A percentile compares a stretch with the other conserved stretches of the same genome.
Evolutionary conservation across 2,113 vertebrate species (phyloP).

Genomic region (Pygoscelis adeliae): DNA sequence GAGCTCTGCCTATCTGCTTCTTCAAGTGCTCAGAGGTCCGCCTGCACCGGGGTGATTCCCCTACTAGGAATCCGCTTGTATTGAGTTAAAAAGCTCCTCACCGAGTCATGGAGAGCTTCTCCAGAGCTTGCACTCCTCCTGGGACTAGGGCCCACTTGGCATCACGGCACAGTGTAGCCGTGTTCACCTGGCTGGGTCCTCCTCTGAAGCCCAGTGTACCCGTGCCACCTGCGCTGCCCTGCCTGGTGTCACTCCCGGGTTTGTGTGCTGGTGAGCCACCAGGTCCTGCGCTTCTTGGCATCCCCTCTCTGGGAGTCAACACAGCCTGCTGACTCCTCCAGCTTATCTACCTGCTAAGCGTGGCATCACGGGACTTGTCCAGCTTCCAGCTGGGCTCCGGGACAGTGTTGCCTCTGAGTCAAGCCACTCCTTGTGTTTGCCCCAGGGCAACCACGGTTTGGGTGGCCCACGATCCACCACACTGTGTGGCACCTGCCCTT

Average conservation of each 20-base stretch:
- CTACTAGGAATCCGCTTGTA: neutral
- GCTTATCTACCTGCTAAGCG: neutral
- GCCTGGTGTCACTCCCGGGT: neutral
- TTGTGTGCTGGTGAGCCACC: neutral
- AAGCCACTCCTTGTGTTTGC: neutral
- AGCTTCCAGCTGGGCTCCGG: neutral
- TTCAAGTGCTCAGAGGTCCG: neutral
- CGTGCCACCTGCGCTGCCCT: neutral
- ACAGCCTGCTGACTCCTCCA: neutral
- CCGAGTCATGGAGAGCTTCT: neutral
- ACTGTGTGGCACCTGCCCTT: neutral
- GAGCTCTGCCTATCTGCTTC: neutral
- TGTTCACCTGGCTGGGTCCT: neutral
- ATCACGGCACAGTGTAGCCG: accelerated
- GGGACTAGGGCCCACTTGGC: neutral
- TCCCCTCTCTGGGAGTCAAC: neutral
- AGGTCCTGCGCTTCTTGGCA: neutral
- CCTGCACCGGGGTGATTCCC: neutral
- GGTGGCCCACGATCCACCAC: neutral
- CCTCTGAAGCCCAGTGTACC: neutral
- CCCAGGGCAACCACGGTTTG: neutral
- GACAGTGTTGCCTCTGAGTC: neutral
- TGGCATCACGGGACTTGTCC: neutral
- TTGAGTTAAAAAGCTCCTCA: neutral
- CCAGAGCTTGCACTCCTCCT: neutral